Evolutionary conservation across 2,888 invertebrate species (phyloP).

Genomic region (Entomobrya multifasciata): DNA sequence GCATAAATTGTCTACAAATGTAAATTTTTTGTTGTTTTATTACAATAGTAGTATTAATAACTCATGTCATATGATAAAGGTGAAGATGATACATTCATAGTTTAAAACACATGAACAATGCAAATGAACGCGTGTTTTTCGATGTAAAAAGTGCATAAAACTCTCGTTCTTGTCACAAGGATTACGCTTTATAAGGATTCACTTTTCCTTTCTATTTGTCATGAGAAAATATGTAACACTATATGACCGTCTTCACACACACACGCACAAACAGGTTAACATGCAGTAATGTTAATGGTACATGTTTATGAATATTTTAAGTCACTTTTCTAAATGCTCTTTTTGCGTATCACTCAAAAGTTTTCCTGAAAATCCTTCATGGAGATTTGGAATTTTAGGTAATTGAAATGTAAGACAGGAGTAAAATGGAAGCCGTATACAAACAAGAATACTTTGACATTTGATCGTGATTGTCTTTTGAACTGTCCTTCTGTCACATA

Average conservation of each 20-base stretch:
- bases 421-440: too few species aligned
- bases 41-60: constrained; percentile 47
- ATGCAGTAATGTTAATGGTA: too few species aligned
- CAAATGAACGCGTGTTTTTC: neutral
- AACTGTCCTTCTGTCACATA: neutral
- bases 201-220: constrained; percentile 35
- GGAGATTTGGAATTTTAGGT: too few species aligned
- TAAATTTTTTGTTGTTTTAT: constrained; percentile 18
- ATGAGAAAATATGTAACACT: neutral
- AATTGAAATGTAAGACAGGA: too few species aligned
- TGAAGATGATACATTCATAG: constrained; percentile 57
- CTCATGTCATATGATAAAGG: constrained; percentile 46
- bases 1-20: neutral
- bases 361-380: too few species aligned
- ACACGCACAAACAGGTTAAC: neutral
- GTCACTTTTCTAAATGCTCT: too few species aligned
- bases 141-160: neutral
- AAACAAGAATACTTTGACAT: too few species aligned
- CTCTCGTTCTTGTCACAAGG: neutral
- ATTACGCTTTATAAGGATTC: neutral
- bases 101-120: neutral
- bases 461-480: too few species aligned
- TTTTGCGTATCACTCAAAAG: too few species aligned
- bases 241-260: neutral
- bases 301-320: too few species aligned